Conservation (phyloP, 2,113 vertebrate species). For the Gallinago paraguaiae region DNA sequence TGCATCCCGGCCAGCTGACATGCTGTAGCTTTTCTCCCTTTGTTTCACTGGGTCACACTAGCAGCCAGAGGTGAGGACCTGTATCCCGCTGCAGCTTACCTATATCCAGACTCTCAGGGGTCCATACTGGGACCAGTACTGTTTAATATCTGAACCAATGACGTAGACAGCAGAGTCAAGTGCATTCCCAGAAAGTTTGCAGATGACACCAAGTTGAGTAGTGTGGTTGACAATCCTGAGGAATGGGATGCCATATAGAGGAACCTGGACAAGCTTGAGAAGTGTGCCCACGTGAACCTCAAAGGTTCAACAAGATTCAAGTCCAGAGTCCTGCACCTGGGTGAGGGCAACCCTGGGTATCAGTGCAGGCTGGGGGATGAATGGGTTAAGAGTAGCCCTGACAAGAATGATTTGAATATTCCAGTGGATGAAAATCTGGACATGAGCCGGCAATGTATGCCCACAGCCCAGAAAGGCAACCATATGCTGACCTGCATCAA, state of each 20-base stretch:
- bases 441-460: not conserved
- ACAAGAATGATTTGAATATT: not conserved
- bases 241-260: not conserved
- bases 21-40: accelerated
- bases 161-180: not conserved
- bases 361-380: not conserved
- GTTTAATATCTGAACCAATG: not conserved
- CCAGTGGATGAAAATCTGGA: not conserved
- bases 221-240: not conserved
- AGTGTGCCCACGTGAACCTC: not conserved
- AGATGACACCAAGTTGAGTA: not conserved
- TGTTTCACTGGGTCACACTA: not conserved
- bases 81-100: not conserved
- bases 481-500: not conserved
- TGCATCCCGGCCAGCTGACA: accelerated
- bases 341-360: not conserved
- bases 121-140: too few relatives aligned
- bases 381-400: not conserved
- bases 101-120: not conserved
- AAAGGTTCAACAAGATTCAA: not conserved
- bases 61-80: not conserved
- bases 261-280: not conserved
- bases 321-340: not conserved
- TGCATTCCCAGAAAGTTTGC: not conserved
- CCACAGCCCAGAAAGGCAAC: not conserved